Conservation (phyloP, 1,140 invertebrate species). For the Frieseomelitta varia region DNA sequence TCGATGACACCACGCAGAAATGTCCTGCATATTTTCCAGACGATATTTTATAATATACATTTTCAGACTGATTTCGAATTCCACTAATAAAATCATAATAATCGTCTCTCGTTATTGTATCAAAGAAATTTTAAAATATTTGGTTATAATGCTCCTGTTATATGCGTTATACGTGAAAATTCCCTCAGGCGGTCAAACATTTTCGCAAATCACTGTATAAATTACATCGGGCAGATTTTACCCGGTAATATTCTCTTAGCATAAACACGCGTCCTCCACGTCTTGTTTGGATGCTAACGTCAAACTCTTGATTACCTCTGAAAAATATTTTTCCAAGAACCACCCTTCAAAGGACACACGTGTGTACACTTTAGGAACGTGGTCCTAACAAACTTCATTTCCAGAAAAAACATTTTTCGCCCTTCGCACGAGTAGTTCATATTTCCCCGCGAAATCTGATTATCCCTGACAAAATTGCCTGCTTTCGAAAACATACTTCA, state of each 20-base stretch:
- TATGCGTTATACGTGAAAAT: no score
- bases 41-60: no score
- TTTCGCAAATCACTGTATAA: not conserved
- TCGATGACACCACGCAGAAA: no score
- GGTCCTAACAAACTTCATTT: conserved; percentile 11
- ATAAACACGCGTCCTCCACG: no score
- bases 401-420: conserved; percentile 24
- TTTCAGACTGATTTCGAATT: no score
- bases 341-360: not conserved
- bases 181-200: no score
- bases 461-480: conserved; percentile 13
- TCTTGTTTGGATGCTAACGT: no score
- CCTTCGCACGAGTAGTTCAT: not conserved
- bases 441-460: conserved; percentile 1
- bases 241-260: not conserved
- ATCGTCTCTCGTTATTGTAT: no score
- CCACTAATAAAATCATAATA: no score
- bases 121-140: no score
- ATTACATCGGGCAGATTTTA: not conserved
- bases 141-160: no score
- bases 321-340: not conserved
- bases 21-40: no score
- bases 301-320: not conserved
- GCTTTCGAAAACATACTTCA: conserved; percentile 12
- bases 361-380: not conserved